Conservation (phyloP, 2,888 invertebrate genomes). For the Euproctis similis region DNA sequence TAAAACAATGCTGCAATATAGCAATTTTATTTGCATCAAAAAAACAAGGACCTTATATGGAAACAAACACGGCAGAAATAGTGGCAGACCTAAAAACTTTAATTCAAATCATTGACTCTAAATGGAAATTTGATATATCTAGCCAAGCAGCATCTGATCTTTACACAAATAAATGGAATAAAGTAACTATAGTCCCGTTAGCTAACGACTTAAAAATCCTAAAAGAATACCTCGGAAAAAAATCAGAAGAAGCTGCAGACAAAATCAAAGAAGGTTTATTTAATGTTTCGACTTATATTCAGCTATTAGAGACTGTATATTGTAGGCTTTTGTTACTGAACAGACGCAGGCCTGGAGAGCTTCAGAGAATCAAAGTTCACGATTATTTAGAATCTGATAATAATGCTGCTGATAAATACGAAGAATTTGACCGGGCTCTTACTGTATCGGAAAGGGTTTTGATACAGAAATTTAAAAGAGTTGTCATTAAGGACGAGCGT, state of each 20-base stretch:
- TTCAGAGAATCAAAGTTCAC: slow-evolving; percentile 18
- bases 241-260: slow-evolving; percentile 9
- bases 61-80: slow-evolving; percentile 15
- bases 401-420: too few species aligned
- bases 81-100: slow-evolving; percentile 19
- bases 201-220: slow-evolving; percentile 20
- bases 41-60: slow-evolving; percentile 9
- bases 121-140: too few species aligned
- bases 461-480: slow-evolving; percentile 6
- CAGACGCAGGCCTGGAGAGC: slow-evolving; percentile 20
- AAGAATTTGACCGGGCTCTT: too few species aligned
- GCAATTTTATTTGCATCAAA: slow-evolving; percentile 21
- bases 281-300: slow-evolving; percentile 15
- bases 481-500: too few species aligned
- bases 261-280: slow-evolving; percentile 16
- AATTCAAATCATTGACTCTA: slow-evolving; percentile 8
- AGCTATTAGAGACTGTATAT: slow-evolving; percentile 17
- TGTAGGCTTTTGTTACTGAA: slow-evolving; percentile 4
- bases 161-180: slow-evolving; percentile 12
- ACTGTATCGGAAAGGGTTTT: slow-evolving; percentile 18
- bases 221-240: slow-evolving; percentile 9
- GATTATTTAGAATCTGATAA: slow-evolving; percentile 9
- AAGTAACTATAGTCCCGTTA: slow-evolving; percentile 20
- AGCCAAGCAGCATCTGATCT: background rate
- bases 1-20: slow-evolving; percentile 29